Percentiles rank a stretch among this genome's conserved stretches.
These are phyloP conservation scores for Danionella dracula DNA, from an alignment of 2,797 vertebrate genomes.

Conservation along the genomic window DNA sequence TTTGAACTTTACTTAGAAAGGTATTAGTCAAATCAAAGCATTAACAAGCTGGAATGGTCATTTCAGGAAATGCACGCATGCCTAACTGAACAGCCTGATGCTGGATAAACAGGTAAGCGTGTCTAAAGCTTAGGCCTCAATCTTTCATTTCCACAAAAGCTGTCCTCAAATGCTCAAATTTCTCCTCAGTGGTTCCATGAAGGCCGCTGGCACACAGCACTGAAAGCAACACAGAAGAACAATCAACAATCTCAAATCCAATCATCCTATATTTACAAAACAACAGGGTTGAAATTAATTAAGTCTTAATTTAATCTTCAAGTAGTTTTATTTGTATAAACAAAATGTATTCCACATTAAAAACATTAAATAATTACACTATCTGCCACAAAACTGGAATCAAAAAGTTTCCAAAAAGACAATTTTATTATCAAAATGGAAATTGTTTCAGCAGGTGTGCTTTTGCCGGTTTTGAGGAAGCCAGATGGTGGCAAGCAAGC, in stretches of 20 bases:
- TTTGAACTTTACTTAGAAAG: too few species aligned
- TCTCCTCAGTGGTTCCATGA: conserved; percentile 4
- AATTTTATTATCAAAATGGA: background rate
- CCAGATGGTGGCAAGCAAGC: conserved; percentile 49
- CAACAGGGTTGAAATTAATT: background rate
- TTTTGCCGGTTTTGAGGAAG: conserved; percentile 25
- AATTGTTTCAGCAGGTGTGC: background rate
- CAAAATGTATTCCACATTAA: background rate
- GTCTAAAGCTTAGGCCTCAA: conserved; percentile 7
- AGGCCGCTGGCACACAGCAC: background rate
- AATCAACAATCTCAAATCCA: conserved; percentile 7
- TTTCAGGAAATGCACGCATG: background rate
- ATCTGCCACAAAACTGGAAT: too few species aligned
- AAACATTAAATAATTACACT: too few species aligned
- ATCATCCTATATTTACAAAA: conserved; percentile 11
- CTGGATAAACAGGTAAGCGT: background rate
- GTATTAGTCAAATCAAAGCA: background rate
- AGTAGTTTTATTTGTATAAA: background rate
- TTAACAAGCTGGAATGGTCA: background rate
- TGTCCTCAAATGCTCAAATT: conserved; percentile 9
- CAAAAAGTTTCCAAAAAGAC: too few species aligned
- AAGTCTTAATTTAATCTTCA: background rate
- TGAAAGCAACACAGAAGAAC: background rate
- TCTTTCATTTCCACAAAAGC: conserved; percentile 11
- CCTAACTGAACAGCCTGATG: background rate